phyloP scores from a whole-genome alignment of 30 jellyfish, hydroid and myxozoan genomes.

The Chironex yamaguchii region DNA sequence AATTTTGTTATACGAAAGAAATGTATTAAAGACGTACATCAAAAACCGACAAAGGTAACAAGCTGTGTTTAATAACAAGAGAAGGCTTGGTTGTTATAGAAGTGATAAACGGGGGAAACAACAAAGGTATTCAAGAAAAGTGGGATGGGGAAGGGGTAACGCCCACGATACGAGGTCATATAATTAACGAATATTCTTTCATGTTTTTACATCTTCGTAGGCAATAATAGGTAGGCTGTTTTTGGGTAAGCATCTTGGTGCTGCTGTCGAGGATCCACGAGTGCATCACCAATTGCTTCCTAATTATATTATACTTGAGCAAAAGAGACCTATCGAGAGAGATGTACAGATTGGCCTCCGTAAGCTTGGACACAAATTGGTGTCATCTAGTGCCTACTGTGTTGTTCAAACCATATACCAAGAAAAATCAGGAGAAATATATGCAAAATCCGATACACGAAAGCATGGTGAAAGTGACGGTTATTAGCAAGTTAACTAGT shows the following conservation, averaged over 20 bases:
- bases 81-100: too few species aligned
- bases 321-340: slow-evolving; percentile 14
- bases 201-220: slow-evolving; percentile 68
- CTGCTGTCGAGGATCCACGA: slow-evolving; percentile 82
- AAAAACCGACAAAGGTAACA: too few species aligned
- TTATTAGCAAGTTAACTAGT: too few species aligned
- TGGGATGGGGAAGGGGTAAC: too few species aligned
- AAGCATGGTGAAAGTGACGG: slow-evolving; percentile 88
- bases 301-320: slow-evolving; percentile 49
- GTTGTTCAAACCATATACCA: slow-evolving; percentile 89
- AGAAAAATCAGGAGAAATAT: slow-evolving; percentile 64
- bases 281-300: slow-evolving; percentile 96
- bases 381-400: not conserved
- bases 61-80: too few species aligned
- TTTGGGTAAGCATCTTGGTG: slow-evolving; percentile 80
- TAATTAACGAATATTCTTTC: too few species aligned
- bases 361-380: slow-evolving; percentile 74
- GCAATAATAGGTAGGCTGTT: slow-evolving; percentile 71
- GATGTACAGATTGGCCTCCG: slow-evolving; percentile 63
- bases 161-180: too few species aligned
- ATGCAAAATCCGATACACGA: slow-evolving; percentile 95
- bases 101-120: too few species aligned
- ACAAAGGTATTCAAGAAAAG: too few species aligned
- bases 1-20: too few species aligned
- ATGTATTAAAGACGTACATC: too few species aligned